Percentiles rank a stretch among this genome's conserved stretches.
phyloP scores from a whole-genome alignment of 2,113 vertebrate species.

The Corynorhinus townsendii region DNA sequence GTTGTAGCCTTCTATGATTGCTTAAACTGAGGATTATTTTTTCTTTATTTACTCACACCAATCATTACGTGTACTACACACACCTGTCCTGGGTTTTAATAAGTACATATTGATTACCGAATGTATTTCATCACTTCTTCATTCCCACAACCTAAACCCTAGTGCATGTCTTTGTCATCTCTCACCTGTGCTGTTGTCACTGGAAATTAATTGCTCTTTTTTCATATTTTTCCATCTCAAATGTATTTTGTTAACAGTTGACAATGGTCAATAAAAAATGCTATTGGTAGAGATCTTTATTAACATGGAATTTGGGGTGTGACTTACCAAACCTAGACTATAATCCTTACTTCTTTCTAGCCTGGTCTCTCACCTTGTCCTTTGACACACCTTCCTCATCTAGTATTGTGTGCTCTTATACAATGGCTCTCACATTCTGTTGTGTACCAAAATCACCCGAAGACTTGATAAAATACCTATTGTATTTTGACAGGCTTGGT shows the following conservation, averaged over 20 bases:
- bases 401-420: background rate
- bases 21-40: background rate
- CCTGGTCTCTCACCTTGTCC: background rate
- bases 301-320: background rate
- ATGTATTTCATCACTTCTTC: background rate
- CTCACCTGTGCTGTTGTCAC: background rate
- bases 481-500: background rate
- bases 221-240: background rate
- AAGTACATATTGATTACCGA: background rate
- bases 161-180: background rate
- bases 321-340: background rate
- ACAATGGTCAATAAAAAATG: background rate
- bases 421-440: background rate
- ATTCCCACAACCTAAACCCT: background rate
- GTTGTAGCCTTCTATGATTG: background rate
- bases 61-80: background rate
- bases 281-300: background rate
- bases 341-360: background rate
- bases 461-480: background rate
- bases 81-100: background rate
- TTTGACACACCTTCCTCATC: background rate
- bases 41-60: background rate
- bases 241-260: background rate
- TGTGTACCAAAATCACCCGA: background rate
- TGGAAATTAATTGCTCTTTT: background rate